Percentiles rank a stretch among this genome's conserved stretches.
These are phyloP conservation scores for Knipowitschia caucasica DNA, from an alignment of 2,797 vertebrate genomes.

Conservation along the genomic window DNA sequence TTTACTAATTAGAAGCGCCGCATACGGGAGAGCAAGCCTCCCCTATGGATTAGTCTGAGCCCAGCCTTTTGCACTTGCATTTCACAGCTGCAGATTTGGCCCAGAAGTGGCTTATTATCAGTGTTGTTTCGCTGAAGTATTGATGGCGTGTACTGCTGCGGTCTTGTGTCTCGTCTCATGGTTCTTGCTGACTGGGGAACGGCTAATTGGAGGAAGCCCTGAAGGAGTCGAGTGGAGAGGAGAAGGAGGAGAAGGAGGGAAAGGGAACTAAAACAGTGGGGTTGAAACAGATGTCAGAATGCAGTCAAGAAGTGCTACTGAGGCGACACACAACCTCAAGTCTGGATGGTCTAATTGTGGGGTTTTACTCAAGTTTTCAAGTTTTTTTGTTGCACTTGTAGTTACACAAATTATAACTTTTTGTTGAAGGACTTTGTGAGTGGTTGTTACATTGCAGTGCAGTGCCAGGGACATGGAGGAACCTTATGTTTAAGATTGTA, in stretches of 20 bases:
- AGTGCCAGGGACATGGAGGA: too few relatives aligned
- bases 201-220: constrained; percentile 77
- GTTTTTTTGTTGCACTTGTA: background rate
- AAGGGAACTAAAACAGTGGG: constrained; percentile 27
- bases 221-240: constrained; percentile 50
- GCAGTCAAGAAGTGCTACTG: constrained; percentile 14
- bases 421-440: too few relatives aligned
- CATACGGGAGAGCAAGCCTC: constrained; percentile 21
- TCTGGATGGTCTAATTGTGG: background rate
- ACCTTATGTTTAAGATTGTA: too few relatives aligned
- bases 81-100: constrained; percentile 36
- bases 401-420: too few relatives aligned
- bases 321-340: constrained; percentile 6
- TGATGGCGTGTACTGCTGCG: constrained; percentile 49
- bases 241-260: constrained; percentile 19
- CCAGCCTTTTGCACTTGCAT: constrained; percentile 29
- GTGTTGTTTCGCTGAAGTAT: constrained; percentile 55
- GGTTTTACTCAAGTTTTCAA: background rate
- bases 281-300: constrained; percentile 34
- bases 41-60: constrained; percentile 38
- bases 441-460: too few relatives aligned
- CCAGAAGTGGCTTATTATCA: constrained; percentile 50
- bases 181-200: constrained; percentile 69
- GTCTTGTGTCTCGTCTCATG: constrained; percentile 58
- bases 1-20: constrained; percentile 42